Evolutionary conservation across 1,140 invertebrate genomes (phyloP), one percentile per base, ranked within the genome.

Genomic region (Neuroterus valhalla): DNA sequence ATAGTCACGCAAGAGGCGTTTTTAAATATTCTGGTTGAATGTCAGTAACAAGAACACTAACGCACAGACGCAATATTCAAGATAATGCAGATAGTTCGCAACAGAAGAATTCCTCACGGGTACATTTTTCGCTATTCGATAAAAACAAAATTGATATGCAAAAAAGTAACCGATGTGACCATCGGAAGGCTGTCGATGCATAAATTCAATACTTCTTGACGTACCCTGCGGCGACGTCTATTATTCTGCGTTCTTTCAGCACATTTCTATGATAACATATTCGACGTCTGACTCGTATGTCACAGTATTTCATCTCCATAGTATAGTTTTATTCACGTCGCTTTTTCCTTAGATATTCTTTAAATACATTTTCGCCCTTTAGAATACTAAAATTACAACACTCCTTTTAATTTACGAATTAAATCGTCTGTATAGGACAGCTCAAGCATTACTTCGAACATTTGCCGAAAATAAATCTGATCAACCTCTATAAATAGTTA

Each of bases 161-260:
- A 50, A 50, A 50, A 50, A 19, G 48, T 50, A 55, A 55, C 52
- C 21, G 23, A 55, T 55, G 55, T 62, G 26, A 62, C 55, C 55
- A 62, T 19, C 12, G 26, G 31, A 26, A 62, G 21, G 55, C 55
- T 62, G 55, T 62, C 55, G 55, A 31, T 62, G 55, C 55, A 62
- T 62, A 62, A 62, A 62, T 62, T 62, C 55, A 26, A 62, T 62
- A 62, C 55, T 62, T 26, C 55, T 62, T 62, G 55, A 62, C 55
- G 55, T 62, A 62, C 23, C 55, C 55, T 62, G 55, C 55, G 55
- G 55, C 55, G 55, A 31, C 55, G 55, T 62, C 55, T 62, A 62
- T 62, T 62, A 62, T 31, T 62, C 23, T 31, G 14, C 55, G 26
- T 62, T 62, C 55, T 62, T 62, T 62, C 55, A 15, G 21, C 21